phyloP scores from a whole-genome alignment of 2,888 invertebrate genomes.

The Trissoscelio sp. region DNA sequence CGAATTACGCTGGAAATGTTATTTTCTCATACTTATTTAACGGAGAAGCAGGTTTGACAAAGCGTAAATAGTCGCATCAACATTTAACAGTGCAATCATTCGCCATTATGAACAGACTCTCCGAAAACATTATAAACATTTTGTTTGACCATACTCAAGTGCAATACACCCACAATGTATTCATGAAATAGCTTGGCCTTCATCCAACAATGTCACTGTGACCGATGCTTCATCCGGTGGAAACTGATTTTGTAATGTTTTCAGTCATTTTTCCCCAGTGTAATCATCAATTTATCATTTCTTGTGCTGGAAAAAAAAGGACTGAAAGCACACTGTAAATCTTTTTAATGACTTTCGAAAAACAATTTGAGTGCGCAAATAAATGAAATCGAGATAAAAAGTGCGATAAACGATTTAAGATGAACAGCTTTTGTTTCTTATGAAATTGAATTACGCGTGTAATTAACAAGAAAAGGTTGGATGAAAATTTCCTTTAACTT shows the following conservation, averaged over 20 bases:
- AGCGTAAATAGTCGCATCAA: background rate
- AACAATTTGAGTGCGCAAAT: conserved; percentile 10
- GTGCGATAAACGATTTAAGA: background rate
- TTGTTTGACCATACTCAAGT: conserved; percentile 53
- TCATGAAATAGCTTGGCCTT: conserved; percentile 65
- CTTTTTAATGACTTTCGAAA: conserved; percentile 16
- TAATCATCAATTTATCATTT: conserved; percentile 61
- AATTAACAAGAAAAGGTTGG: conserved; percentile 34
- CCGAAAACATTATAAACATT: conserved; percentile 46
- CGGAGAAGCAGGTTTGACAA: too few species aligned
- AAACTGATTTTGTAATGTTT: conserved; percentile 62
- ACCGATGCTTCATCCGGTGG: conserved; percentile 48
- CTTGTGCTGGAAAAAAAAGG: background rate
- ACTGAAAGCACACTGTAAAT: conserved; percentile 23
- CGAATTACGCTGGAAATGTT: too few species aligned
- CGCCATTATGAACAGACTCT: conserved; percentile 24
- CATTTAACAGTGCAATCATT: conserved; percentile 34
- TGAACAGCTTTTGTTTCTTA: conserved; percentile 7
- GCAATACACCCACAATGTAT: conserved; percentile 61
- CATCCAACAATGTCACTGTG: conserved; percentile 64
- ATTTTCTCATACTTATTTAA: too few species aligned
- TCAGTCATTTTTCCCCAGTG: conserved; percentile 49
- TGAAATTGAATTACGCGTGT: conserved; percentile 5
- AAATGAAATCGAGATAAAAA: conserved; percentile 10
- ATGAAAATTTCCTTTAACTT: conserved; percentile 36